Percentiles rank a stretch among this genome's conserved stretches.
Evolutionary conservation across 2,113 vertebrate genomes (phyloP).

Genomic region (Oryzias curvinotus): DNA sequence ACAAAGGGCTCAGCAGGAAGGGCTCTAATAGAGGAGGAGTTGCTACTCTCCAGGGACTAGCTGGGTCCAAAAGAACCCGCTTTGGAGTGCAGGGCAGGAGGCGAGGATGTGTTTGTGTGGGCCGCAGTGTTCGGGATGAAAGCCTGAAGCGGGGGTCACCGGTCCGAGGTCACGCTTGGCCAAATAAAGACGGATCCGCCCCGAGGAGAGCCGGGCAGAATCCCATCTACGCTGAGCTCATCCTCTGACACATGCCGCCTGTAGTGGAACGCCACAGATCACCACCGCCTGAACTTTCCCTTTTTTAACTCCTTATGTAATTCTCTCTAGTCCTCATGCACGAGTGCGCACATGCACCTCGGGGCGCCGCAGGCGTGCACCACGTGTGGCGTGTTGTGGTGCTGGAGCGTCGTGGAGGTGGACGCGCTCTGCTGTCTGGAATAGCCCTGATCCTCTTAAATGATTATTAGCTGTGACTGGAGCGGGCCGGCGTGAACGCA

Average conservation of each 20-base stretch:
- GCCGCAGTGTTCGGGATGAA: slow-evolving; percentile 14
- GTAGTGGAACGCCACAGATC: slow-evolving; percentile 35
- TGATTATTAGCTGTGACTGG: slow-evolving; percentile 56
- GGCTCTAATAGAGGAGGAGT: slow-evolving; percentile 64
- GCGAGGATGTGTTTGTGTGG: slow-evolving; percentile 26
- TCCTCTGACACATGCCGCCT: background rate
- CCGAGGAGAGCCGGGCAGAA: too few relatives aligned
- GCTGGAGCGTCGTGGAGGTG: slow-evolving; percentile 36
- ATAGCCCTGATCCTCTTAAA: slow-evolving; percentile 75
- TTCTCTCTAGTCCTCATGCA: slow-evolving; percentile 36
- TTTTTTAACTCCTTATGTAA: slow-evolving; percentile 62
- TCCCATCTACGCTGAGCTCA: too few relatives aligned
- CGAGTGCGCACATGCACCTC: slow-evolving; percentile 36
- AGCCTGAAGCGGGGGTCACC: background rate
- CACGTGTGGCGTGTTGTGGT: slow-evolving; percentile 62
- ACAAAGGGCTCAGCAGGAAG: slow-evolving; percentile 76
- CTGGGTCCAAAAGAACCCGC: slow-evolving; percentile 31
- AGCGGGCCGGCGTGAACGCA: slow-evolving; percentile 32
- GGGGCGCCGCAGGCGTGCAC: slow-evolving; percentile 23
- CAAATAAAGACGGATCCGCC: background rate
- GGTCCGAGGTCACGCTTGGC: background rate
- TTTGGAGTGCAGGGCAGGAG: slow-evolving; percentile 33
- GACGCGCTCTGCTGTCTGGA: slow-evolving; percentile 63
- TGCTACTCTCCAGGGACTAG: slow-evolving; percentile 54
- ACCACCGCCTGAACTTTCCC: slow-evolving; percentile 13